Base-by-base conservation (phyloP, 2,888 invertebrate species). In the Copidosoma aretas region DNA sequence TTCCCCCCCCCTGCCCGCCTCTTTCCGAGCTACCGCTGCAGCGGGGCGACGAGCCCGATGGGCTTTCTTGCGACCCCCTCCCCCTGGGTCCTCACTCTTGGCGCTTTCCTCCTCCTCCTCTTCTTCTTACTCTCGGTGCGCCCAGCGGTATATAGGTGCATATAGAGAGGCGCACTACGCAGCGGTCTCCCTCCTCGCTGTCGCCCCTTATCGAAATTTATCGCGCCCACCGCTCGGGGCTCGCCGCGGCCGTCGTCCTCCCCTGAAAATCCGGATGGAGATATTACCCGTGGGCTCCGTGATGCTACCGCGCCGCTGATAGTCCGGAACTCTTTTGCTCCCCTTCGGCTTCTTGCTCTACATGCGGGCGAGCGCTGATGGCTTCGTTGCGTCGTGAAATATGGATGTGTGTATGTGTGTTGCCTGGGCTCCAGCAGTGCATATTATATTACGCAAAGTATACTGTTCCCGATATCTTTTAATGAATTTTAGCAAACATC, bases 151-250 rank as follows among this genome's bases (percentile, higher is more conserved):
- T 32, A 8, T 32, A 32, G 4, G 8, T 32, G 32, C 32, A 32
- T 32, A 8, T 32, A 32, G 3, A 32, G 4, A 32, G 4, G 8
- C 32, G 32, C 32, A 32, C 3, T 8, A 8, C 32, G 32, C 43
- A 12, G 43, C 12, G 17, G 43, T 46, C 43, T 46, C 43, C 17
- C 43, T 46, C 43, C 17, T 46, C 43, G 43, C 43, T 46, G 43
- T 46, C 32, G n/a, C 25, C 53, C 52, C 61, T 64, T 64, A 64
- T 60, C 68, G 60, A 61, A 69, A 57, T 61, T 61, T 69, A 68
- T 68, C 51, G 60, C 56, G 51, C 21, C 61, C 51, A 10, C 22
- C 10, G 22, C 10, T 39, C 10, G n/a, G 56, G 12, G 41, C n/a
- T 17, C 22, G 24, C 21, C 32, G 8, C 32, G 17, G 24, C 21